Conservation (phyloP, 2,113 vertebrate species). For the Hydrolagus affinis region DNA sequence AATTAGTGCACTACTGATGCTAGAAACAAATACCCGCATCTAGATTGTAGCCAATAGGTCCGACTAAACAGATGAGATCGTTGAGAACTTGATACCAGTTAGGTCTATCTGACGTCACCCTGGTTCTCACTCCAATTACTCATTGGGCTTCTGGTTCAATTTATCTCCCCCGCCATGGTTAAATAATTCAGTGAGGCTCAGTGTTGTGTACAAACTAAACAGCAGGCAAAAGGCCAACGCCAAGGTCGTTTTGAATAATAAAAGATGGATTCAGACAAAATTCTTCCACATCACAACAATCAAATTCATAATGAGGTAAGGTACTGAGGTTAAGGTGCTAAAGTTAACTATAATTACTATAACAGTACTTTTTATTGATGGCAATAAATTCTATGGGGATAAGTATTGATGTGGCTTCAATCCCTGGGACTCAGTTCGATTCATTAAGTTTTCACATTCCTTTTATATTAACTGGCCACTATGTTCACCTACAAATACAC, state of each 20-base stretch:
- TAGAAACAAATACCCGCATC: conserved; percentile 20
- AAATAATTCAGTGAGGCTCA: conserved; percentile 56
- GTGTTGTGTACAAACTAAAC: conserved; percentile 42
- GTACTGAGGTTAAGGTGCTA: not conserved
- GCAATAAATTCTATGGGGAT: not conserved
- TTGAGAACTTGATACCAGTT: not conserved
- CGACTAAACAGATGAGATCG: conserved; percentile 29
- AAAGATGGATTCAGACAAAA: conserved; percentile 36
- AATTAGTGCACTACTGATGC: not conserved
- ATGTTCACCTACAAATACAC: too few relatives aligned
- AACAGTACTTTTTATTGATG: not conserved
- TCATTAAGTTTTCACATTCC: not conserved
- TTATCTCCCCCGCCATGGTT: conserved; percentile 41
- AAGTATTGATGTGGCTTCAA: not conserved
- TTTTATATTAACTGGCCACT: too few relatives aligned
- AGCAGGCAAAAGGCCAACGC: conserved; percentile 49
- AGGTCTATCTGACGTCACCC: conserved; percentile 40
- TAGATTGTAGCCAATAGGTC: not conserved
- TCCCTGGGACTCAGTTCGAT: too few relatives aligned
- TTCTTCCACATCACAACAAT: conserved; percentile 22
- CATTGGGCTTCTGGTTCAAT: conserved; percentile 44
- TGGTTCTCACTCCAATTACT: conserved; percentile 42
- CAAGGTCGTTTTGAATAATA: conserved; percentile 55
- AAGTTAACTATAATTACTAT: not conserved
- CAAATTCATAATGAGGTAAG: not conserved